phyloP scores from a whole-genome alignment of 2,888 invertebrate genomes.

The Acanthoscelides obtectus region DNA sequence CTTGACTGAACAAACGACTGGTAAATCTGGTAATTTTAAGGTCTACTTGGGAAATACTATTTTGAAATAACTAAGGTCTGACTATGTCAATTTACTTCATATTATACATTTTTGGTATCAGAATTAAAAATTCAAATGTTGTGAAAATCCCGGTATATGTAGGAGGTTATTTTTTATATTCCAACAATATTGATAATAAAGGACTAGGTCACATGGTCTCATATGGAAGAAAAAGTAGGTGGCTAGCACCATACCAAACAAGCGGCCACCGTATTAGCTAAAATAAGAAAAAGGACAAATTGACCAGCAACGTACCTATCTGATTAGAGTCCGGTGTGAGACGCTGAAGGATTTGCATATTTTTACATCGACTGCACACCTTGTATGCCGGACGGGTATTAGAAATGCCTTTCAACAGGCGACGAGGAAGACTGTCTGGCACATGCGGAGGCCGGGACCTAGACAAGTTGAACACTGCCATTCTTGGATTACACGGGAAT shows the following conservation, averaged over 20 bases:
- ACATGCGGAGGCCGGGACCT: not conserved
- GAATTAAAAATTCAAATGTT: no score
- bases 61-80: no score
- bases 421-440: not conserved
- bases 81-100: no score
- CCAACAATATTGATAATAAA: no score
- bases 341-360: not conserved
- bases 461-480: not conserved
- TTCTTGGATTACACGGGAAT: not conserved
- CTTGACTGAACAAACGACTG: no score
- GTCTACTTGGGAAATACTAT: no score
- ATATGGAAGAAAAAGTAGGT: no score
- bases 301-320: conserved; percentile 25
- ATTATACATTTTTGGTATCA: no score
- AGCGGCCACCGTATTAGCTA: conserved; percentile 30
- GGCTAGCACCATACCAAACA: no score
- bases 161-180: no score
- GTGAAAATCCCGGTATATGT: no score
- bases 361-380: not conserved
- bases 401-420: not conserved
- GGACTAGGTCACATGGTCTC: not conserved
- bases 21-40: no score
- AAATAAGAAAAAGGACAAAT: conserved; percentile 24
- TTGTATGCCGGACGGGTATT: not conserved
- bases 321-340: conserved; percentile 21